Evolutionary conservation across 35 echinoderm and acorn worm species (phyloP), one percentile per base, ranked within the genome.

Genomic region (Chiridota heheva): DNA sequence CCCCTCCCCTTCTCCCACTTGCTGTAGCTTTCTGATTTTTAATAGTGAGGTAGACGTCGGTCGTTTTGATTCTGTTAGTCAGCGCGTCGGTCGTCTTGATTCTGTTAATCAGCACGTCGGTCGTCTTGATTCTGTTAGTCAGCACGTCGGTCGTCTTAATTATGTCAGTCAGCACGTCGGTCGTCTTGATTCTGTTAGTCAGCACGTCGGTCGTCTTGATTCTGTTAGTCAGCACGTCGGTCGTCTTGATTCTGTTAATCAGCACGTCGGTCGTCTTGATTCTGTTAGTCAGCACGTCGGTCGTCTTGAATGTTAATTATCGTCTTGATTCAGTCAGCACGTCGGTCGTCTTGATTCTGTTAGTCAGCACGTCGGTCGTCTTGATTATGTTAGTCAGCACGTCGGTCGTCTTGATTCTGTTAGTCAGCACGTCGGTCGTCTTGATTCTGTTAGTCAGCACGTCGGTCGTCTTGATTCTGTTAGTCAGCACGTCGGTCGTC

Each of bases 321-420:
- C n/a, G n/a, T 29, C 7, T 8, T 64, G 13, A 64, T 13, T 64
- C 60, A 64, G 60, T 64, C 60, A 64, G 60, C 26, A 8, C 7
- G 29, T 64, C 60, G 30, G 60, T 64, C 60, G n/a, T n/a, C n/a
- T n/a, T n/a, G n/a, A 64, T 13, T 64, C 13, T 18, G 60, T 64
- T 29, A 13, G 29, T 27, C 60, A 64, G 7, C 8, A 13, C 13
- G 60, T 64, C 60, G 30, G 60, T 7, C 8, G 29, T 64, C 60
- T n/a, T n/a, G n/a, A n/a, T n/a, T n/a, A n/a, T n/a, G n/a, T n/a
- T n/a, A n/a, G n/a, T n/a, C n/a, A n/a, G n/a, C n/a, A n/a, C n/a
- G n/a, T n/a, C n/a, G n/a, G n/a, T n/a, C n/a, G n/a, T n/a, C n/a
- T n/a, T n/a, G n/a, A n/a, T n/a, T n/a, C n/a, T n/a, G n/a, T n/a